Evolutionary conservation across 2,113 vertebrate genomes (phyloP).

Genomic region (Gnathonemus echidnorhynchus): DNA sequence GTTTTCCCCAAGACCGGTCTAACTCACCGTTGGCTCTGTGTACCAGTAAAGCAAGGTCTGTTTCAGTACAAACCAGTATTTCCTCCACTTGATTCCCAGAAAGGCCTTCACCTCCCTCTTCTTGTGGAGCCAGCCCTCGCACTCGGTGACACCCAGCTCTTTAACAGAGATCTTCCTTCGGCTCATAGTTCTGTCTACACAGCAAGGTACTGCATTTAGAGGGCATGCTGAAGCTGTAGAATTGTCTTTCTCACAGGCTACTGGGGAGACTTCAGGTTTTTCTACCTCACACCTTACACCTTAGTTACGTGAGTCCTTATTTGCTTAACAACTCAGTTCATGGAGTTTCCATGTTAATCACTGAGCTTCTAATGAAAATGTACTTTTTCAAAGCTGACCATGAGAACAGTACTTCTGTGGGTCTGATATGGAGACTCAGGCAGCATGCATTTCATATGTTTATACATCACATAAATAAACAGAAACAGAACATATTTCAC

Average conservation of each 20-base stretch:
- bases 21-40: constrained; percentile 67
- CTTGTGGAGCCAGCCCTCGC: constrained; percentile 81
- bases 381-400: not conserved
- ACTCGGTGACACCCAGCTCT: constrained; percentile 74
- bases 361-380: not conserved
- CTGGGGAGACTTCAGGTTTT: not conserved
- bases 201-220: not conserved
- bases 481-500: not conserved
- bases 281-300: not conserved
- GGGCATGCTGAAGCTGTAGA: not conserved
- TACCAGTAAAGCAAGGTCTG: constrained; percentile 79
- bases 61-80: constrained; percentile 84
- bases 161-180: constrained; percentile 77
- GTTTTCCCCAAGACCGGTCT: not conserved
- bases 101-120: constrained; percentile 75
- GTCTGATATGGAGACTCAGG: not conserved
- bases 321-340: not conserved
- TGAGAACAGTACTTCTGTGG: not conserved
- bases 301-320: not conserved
- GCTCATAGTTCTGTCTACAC: constrained; percentile 65
- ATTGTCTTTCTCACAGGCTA: not conserved
- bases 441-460: not conserved
- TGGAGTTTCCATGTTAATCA: not conserved
- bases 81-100: constrained; percentile 80
- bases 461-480: not conserved